Conservation (phyloP, 2,797 vertebrate species). For the Scomberomorus guttatus region DNA sequence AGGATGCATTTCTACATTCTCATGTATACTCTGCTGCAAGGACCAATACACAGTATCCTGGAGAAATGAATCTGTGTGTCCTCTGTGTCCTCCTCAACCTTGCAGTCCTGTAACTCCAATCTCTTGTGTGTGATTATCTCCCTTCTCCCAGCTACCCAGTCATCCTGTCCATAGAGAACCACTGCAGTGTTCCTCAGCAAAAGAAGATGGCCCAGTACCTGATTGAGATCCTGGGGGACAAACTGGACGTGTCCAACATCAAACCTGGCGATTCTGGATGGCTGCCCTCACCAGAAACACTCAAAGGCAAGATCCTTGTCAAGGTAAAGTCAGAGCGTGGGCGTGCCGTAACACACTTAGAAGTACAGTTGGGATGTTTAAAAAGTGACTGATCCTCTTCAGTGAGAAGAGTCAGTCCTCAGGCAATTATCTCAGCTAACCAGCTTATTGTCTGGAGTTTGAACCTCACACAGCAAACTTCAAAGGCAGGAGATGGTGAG, state of each 20-base stretch:
- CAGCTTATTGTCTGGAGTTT: slow-evolving; percentile 2
- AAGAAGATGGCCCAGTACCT: slow-evolving; percentile 99
- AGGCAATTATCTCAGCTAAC: slow-evolving; percentile 8
- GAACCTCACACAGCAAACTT: slow-evolving; percentile 35
- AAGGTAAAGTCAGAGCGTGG: slow-evolving; percentile 86
- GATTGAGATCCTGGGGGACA: slow-evolving; percentile 92
- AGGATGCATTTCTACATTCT: neutral
- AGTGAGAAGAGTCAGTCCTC: neutral
- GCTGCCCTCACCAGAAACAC: slow-evolving; percentile 93
- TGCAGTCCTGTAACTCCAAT: neutral
- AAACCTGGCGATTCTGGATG: slow-evolving; percentile 82
- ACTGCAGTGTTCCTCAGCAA: slow-evolving; percentile 96
- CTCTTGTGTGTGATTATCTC: slow-evolving; percentile 22
- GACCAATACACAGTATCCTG: neutral
- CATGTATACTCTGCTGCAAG: neutral
- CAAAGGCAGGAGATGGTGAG: slow-evolving; percentile 30
- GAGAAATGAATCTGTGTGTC: neutral
- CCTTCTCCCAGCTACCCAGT: slow-evolving; percentile 90
- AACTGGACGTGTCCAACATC: slow-evolving; percentile 92
- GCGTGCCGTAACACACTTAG: neutral
- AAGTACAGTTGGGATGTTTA: neutral
- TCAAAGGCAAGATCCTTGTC: slow-evolving; percentile 95
- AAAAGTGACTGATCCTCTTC: neutral
- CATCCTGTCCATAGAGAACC: slow-evolving; percentile 98
- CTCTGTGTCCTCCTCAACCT: neutral